Percentiles rank a stretch among this genome's conserved stretches.
Conservation (phyloP, 1,140 invertebrate species). For the Cotesia chilonis region DNA sequence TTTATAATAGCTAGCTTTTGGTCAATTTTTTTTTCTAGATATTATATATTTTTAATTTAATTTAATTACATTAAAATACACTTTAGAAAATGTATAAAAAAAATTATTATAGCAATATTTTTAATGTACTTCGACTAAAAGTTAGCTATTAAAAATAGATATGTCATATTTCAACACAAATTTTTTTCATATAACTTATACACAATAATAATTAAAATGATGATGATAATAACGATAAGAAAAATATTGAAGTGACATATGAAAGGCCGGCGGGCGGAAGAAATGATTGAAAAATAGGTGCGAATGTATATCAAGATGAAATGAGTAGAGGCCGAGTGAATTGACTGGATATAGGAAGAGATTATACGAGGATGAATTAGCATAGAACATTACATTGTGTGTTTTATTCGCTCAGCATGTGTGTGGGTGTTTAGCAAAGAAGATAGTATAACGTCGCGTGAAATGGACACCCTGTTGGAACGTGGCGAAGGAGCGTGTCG, state of each 20-base stretch:
- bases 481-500: slow-evolving; percentile 39
- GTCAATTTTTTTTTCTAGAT: too few relatives aligned
- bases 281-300: slow-evolving; percentile 20
- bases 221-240: background rate
- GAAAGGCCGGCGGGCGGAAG: background rate
- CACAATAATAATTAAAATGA: background rate
- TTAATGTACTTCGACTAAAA: too few relatives aligned
- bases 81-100: too few relatives aligned
- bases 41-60: too few relatives aligned
- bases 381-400: slow-evolving; percentile 24
- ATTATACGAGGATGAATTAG: slow-evolving; percentile 23
- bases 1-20: too few relatives aligned
- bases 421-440: too few relatives aligned
- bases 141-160: too few relatives aligned
- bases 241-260: background rate
- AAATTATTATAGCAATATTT: too few relatives aligned
- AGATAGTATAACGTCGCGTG: slow-evolving; percentile 16
- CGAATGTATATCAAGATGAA: background rate
- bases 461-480: slow-evolving; percentile 26
- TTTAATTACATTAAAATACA: too few relatives aligned
- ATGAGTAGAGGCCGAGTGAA: background rate
- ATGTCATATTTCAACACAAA: too few relatives aligned
- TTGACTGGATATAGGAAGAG: background rate
- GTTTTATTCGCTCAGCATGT: background rate
- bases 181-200: background rate